phyloP scores from a whole-genome alignment of 2,888 invertebrate genomes.

The Gisinianus flammeolus region DNA sequence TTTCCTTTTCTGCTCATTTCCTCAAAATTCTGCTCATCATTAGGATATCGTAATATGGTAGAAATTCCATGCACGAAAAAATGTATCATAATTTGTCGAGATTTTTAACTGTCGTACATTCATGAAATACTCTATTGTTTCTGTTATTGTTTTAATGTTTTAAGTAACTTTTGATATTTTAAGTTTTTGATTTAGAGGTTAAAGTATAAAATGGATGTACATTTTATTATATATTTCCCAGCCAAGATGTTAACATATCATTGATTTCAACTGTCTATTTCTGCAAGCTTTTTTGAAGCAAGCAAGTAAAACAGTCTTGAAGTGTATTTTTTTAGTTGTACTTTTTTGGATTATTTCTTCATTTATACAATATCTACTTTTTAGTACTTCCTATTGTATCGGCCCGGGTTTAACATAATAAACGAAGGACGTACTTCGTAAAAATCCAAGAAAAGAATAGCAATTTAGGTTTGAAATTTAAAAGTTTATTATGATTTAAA shows the following conservation, averaged over 20 bases:
- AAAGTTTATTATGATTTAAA: too few relatives aligned
- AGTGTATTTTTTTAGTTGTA: not conserved
- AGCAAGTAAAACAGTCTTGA: slow-evolving; percentile 19
- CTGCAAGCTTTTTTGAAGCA: slow-evolving; percentile 2
- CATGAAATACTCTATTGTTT: not conserved
- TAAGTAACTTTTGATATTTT: not conserved
- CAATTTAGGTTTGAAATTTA: too few relatives aligned
- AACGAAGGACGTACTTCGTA: too few relatives aligned
- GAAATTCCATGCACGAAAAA: too few relatives aligned
- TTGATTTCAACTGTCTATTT: slow-evolving; percentile 21
- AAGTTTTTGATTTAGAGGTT: not conserved
- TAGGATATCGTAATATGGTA: too few relatives aligned
- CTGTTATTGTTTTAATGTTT: not conserved
- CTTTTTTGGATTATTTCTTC: not conserved
- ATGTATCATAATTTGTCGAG: too few relatives aligned
- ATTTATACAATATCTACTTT: not conserved
- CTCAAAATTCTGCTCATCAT: too few relatives aligned
- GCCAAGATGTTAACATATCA: slow-evolving; percentile 26
- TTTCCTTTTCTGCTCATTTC: too few relatives aligned
- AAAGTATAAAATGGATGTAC: not conserved
- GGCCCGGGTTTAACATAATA: too few relatives aligned
- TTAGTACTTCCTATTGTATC: too few relatives aligned
- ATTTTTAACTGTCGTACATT: too few relatives aligned
- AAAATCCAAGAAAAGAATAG: too few relatives aligned
- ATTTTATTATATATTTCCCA: slow-evolving; percentile 1